A percentile compares a stretch with the other conserved stretches of the same genome.
Evolutionary conservation across 2,888 invertebrate species (phyloP).

Genomic region (Digitonthophagus gazella): DNA sequence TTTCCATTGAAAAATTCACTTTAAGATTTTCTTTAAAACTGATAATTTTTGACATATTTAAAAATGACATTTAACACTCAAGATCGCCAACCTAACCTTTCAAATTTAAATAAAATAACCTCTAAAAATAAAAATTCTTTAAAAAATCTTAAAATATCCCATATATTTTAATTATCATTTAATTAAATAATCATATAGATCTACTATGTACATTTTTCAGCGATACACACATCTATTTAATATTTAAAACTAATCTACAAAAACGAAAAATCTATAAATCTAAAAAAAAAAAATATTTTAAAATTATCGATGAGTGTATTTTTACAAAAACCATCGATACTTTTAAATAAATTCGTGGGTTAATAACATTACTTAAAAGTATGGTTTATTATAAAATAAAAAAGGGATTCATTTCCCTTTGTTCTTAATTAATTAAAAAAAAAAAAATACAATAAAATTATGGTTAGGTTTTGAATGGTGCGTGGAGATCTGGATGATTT

Average conservation of each 20-base stretch:
- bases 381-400: not conserved
- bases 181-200: slow-evolving; percentile 35
- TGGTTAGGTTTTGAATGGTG: not conserved
- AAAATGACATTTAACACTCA: no score
- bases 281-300: slow-evolving; percentile 18
- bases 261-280: slow-evolving; percentile 26
- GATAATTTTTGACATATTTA: no score
- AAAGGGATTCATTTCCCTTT: not conserved
- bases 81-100: no score
- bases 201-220: slow-evolving; percentile 37
- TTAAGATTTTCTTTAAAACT: no score
- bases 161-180: no score
- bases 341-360: slow-evolving; percentile 7
- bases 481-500: not conserved
- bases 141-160: no score
- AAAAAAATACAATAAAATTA: not conserved
- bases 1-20: no score
- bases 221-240: slow-evolving; percentile 29
- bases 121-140: no score
- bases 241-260: slow-evolving; percentile 3
- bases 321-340: slow-evolving; percentile 3
- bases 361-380: slow-evolving; percentile 3
- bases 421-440: not conserved
- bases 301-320: slow-evolving; percentile 20
- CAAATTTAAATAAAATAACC: no score